Evolutionary conservation across 2,888 invertebrate genomes (phyloP).

Genomic region (Clusia tigrina): DNA sequence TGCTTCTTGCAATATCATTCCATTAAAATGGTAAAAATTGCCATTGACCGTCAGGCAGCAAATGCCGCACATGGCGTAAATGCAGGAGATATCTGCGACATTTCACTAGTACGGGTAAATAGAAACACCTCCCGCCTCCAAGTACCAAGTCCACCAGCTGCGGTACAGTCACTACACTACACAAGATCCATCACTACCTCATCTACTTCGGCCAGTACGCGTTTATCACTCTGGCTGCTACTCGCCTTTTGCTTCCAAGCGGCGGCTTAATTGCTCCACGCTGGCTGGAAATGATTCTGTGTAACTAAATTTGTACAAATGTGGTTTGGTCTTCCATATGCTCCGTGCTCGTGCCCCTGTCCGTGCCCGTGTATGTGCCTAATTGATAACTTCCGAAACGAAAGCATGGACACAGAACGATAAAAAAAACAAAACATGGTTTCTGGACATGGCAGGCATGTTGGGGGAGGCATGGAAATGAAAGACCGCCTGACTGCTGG

Average conservation of each 20-base stretch:
- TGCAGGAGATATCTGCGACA: not conserved
- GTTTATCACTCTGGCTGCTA: too few species aligned
- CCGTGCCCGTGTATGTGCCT: slow-evolving; percentile 51
- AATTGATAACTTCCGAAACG: slow-evolving; percentile 56
- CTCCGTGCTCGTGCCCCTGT: too few species aligned
- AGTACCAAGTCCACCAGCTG: too few species aligned
- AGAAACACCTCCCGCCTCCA: too few species aligned
- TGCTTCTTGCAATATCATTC: too few species aligned
- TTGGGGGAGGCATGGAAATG: not conserved
- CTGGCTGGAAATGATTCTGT: slow-evolving; percentile 11
- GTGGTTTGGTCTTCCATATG: too few species aligned
- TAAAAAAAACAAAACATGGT: slow-evolving; percentile 2
- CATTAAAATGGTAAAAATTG: not conserved
- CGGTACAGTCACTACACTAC: too few species aligned
- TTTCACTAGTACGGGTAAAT: too few species aligned
- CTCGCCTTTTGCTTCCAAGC: too few species aligned
- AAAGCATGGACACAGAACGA: not conserved
- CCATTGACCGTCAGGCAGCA: slow-evolving; percentile 2
- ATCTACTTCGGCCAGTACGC: too few species aligned
- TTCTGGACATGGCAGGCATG: not conserved
- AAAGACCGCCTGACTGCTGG: not conserved
- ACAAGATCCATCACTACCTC: too few species aligned
- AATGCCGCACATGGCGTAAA: too few species aligned
- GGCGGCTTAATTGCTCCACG: not conserved
- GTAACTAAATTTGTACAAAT: slow-evolving; percentile 55